Evolutionary conservation across 2,113 vertebrate genomes (phyloP), one percentile per base, ranked within the genome.

Genomic region (Dolichotis patagonum): DNA sequence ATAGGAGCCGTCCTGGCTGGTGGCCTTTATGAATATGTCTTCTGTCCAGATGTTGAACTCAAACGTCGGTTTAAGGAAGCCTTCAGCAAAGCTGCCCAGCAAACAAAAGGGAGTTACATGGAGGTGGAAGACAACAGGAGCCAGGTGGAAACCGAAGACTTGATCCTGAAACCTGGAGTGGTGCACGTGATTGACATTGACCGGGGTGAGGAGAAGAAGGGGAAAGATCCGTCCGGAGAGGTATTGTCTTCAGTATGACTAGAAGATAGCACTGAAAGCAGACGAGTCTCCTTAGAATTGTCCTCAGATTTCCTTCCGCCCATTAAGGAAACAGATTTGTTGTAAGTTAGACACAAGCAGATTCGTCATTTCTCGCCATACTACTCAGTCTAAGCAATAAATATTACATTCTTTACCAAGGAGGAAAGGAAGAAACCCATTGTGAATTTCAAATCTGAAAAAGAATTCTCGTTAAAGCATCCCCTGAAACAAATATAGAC

Each of bases 231-330:
- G 0, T 98, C 99, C 0, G 99, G 99, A 0, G 99, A 99, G 96
- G 99, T 99, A 87, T 73, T 99, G 85, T 99, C 99, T 89, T 99
- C 99, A 0, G 99, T 99, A 99, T 99, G 99, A 99, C 99, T 99
- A 99, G 99, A 98, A 98, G 98, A 95, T 65, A 95, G 98, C 98
- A 98, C 99, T 99, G 99, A 99, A 99, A 98, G 98, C 98, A 98
- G 99, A 99, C 99, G 98, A 97, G 97, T 98, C 97, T 95, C 98
- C 98, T 81, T 98, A 98, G 97, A 97, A 94, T 94, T 85, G 0
- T 94, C 98, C 97, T 91, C 97, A 96, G 98, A 98, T 97, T 96
- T 97, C 96, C 97, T 99, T 92, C 98, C 98, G 93, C 98, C 98
- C 83, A 98, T 99, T 93, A 99, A 99, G 98, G 99, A 99, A 97